Evolutionary conservation across 1,140 invertebrate genomes (phyloP).

Genomic region (Hermatobates lingyangjiaoensis): DNA sequence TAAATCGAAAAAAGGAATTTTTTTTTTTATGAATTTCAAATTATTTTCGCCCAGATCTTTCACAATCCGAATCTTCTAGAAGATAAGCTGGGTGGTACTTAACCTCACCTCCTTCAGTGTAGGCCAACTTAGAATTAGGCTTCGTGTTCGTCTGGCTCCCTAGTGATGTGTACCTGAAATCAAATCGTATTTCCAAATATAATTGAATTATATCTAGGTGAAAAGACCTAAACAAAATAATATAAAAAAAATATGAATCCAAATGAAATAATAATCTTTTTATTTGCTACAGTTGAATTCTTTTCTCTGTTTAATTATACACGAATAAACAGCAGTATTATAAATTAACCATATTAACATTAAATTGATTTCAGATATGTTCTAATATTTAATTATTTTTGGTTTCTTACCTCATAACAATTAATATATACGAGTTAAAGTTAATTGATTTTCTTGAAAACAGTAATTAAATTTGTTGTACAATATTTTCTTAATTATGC

Average conservation of each 20-base stretch:
- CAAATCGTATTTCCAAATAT: background rate
- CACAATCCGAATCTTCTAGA: conserved; percentile 41
- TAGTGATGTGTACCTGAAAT: conserved; percentile 60
- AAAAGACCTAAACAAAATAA: background rate
- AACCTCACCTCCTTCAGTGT: conserved; percentile 27
- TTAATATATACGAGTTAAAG: no score
- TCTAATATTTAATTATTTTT: no score
- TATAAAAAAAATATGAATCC: background rate
- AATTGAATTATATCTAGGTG: background rate
- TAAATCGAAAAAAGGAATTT: no score
- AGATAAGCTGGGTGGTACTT: conserved; percentile 61
- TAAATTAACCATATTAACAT: background rate
- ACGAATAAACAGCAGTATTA: background rate
- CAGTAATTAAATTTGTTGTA: no score
- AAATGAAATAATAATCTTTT: background rate
- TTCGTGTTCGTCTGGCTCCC: conserved; percentile 56
- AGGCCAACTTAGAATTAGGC: conserved; percentile 52
- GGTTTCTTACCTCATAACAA: no score
- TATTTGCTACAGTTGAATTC: background rate
- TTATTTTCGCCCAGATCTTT: conserved; percentile 46
- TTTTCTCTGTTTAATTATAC: background rate
- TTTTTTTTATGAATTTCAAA: background rate
- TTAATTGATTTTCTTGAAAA: no score
- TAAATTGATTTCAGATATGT: background rate
- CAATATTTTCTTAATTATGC: no score